phyloP scores from a whole-genome alignment of 1,140 invertebrate species.

The Brachionus calyciflorus region DNA sequence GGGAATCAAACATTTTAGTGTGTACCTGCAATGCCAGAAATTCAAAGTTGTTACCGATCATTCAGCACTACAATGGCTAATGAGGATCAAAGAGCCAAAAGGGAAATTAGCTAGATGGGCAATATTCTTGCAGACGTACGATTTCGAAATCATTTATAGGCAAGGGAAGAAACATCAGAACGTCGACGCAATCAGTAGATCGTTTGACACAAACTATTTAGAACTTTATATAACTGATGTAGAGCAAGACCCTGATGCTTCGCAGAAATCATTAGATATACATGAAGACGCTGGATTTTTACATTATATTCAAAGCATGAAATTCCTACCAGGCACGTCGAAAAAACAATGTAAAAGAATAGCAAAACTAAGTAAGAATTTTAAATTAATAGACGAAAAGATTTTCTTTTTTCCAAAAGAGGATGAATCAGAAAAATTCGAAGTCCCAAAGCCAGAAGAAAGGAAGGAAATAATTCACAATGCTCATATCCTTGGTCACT shows the following conservation, averaged over 20 bases:
- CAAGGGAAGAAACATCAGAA: conserved; percentile 24
- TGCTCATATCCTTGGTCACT: not conserved
- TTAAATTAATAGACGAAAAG: not conserved
- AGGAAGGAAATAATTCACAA: not conserved
- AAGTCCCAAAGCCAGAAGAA: not conserved
- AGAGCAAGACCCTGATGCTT: not conserved
- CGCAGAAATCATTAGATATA: not conserved
- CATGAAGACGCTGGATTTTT: not conserved
- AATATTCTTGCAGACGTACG: conserved; percentile 14
- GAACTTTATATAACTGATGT: too few species aligned
- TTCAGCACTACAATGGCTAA: conserved; percentile 25
- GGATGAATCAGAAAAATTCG: not conserved
- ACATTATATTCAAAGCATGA: not conserved
- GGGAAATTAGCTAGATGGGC: conserved; percentile 53
- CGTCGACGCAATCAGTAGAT: conserved; percentile 46
- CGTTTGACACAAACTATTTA: not conserved
- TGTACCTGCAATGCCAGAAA: conserved; percentile 52
- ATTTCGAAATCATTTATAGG: conserved; percentile 46
- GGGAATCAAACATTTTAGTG: conserved; percentile 60
- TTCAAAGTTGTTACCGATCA: conserved; percentile 46
- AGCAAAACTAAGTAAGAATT: not conserved
- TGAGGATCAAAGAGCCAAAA: conserved; percentile 55
- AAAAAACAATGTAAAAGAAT: not conserved
- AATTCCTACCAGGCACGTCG: not conserved
- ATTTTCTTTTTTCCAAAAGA: not conserved